Conservation (phyloP, 2,888 invertebrate species). For the Muschampia plurimacula region DNA sequence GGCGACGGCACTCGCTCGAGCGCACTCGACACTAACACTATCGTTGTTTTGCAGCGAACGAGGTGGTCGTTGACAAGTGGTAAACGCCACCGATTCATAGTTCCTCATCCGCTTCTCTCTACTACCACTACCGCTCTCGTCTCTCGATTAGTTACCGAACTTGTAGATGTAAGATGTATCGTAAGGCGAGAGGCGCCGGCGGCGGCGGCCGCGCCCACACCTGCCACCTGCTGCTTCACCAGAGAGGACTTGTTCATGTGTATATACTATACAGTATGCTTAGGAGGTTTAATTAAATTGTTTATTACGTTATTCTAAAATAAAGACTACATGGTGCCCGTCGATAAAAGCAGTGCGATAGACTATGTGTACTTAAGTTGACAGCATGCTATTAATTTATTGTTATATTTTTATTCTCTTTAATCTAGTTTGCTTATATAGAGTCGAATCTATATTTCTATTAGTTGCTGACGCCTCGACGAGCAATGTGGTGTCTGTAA, state of each 20-base stretch:
- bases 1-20: conserved; percentile 70
- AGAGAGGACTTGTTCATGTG: conserved; percentile 84
- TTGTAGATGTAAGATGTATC: conserved; percentile 57
- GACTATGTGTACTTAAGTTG: conserved; percentile 85
- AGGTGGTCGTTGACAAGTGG: conserved; percentile 90
- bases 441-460: conserved; percentile 81
- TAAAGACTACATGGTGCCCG: conserved; percentile 86
- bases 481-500: conserved; percentile 85
- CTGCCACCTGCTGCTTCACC: conserved; percentile 68
- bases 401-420: conserved; percentile 82
- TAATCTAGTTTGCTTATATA: conserved; percentile 84
- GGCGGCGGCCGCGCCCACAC: conserved; percentile 50
- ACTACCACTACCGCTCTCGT: conserved; percentile 78
- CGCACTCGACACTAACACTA: conserved; percentile 73
- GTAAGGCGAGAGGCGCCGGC: conserved; percentile 44
- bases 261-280: conserved; percentile 84
- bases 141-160: conserved; percentile 66
- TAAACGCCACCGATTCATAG: conserved; percentile 82
- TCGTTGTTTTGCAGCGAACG: conserved; percentile 89
- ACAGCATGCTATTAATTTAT: conserved; percentile 82
- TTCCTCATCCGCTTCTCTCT: conserved; percentile 82
- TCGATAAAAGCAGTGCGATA: conserved; percentile 84
- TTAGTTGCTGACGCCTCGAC: conserved; percentile 84
- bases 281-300: conserved; percentile 84
- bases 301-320: conserved; percentile 80